These are phyloP conservation scores for Metridium senile DNA, from an alignment of 92 coral and sea anemone species.

Conservation along the genomic window DNA sequence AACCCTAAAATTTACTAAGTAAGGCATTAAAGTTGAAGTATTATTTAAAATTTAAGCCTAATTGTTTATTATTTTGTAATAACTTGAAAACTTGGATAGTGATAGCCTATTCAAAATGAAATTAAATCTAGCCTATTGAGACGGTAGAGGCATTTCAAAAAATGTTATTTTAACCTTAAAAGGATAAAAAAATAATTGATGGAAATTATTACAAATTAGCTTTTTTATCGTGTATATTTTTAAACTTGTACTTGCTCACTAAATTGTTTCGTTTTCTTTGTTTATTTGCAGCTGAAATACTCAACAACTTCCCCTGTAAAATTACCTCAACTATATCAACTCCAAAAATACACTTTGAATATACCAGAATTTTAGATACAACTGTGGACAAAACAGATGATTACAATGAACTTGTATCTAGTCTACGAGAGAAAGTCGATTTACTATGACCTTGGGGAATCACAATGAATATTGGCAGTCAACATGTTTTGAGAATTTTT, in stretches of 20 bases:
- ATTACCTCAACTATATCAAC: neutral
- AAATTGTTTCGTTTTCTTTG: conserved; percentile 6
- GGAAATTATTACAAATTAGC: too few species aligned
- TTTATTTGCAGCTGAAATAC: neutral
- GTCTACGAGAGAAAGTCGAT: neutral
- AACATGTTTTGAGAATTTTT: conserved; percentile 78
- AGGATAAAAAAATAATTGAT: neutral
- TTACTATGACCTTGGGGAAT: neutral
- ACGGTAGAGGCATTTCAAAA: neutral
- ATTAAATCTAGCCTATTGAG: neutral
- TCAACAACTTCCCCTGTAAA: neutral
- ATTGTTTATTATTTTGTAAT: neutral
- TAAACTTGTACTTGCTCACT: neutral
- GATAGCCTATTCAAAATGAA: neutral
- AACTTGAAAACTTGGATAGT: neutral
- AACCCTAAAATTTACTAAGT: neutral
- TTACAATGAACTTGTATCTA: conserved; percentile 12
- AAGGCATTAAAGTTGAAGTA: neutral
- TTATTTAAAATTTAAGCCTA: neutral
- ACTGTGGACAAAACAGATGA: neutral
- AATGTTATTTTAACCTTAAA: neutral
- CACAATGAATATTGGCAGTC: conserved; percentile 47
- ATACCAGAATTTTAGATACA: too few species aligned
- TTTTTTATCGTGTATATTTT: too few species aligned
- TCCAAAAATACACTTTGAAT: too few species aligned